A percentile compares a stretch with the other conserved stretches of the same genome.
Evolutionary conservation across 2,888 invertebrate species (phyloP).

Genomic region (Himalopsyche tibetana): DNA sequence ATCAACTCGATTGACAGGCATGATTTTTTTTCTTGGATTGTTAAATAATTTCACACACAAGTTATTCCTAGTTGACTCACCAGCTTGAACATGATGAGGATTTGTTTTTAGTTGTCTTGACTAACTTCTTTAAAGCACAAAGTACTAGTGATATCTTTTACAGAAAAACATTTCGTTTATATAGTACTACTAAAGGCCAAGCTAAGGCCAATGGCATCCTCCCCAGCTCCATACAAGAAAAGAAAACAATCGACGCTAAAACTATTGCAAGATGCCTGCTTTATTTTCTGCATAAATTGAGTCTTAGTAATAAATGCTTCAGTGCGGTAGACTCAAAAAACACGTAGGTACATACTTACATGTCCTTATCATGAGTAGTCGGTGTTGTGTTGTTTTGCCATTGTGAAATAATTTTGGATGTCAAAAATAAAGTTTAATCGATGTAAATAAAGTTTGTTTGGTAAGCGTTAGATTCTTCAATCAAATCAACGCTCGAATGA

Average conservation of each 20-base stretch:
- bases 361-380: too few relatives aligned
- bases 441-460: too few relatives aligned
- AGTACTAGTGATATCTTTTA: slow-evolving; percentile 37
- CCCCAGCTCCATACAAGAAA: slow-evolving; percentile 22
- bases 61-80: slow-evolving; percentile 63
- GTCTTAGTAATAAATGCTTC: background rate
- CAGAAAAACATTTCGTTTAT: background rate
- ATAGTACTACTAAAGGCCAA: background rate
- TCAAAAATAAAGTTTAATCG: too few relatives aligned
- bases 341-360: too few relatives aligned
- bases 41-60: background rate
- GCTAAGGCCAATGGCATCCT: slow-evolving; percentile 10
- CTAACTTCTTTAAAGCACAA: slow-evolving; percentile 44
- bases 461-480: too few relatives aligned
- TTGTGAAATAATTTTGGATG: too few relatives aligned
- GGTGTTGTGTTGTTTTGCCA: too few relatives aligned
- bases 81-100: slow-evolving; percentile 67
- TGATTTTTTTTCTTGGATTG: too few relatives aligned
- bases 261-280: slow-evolving; percentile 19
- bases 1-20: too few relatives aligned
- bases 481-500: too few relatives aligned
- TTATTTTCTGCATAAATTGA: background rate
- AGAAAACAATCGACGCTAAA: slow-evolving; percentile 1
- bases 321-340: too few relatives aligned
- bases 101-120: slow-evolving; percentile 37